These are phyloP conservation scores for Temnothorax nylanderi DNA, from an alignment of 1,140 invertebrate species.

Conservation along the genomic window DNA sequence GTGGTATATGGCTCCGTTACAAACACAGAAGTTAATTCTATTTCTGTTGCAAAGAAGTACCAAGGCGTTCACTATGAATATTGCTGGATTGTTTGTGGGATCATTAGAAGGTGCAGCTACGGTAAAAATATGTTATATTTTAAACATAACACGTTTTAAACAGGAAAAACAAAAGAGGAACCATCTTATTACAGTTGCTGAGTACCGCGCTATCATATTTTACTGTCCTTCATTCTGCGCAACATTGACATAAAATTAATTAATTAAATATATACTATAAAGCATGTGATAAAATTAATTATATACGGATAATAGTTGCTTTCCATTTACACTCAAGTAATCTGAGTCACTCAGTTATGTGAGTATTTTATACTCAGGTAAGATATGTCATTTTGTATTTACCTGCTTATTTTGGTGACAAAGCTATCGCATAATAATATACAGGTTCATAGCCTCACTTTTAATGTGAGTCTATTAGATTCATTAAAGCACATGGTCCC, in stretches of 20 bases:
- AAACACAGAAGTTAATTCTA: background rate
- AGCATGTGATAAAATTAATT: background rate
- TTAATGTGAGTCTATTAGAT: no score
- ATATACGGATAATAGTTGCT: background rate
- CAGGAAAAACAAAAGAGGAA: background rate
- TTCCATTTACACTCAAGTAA: no score
- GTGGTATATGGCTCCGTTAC: conserved; percentile 10
- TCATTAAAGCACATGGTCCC: no score
- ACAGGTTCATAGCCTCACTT: no score
- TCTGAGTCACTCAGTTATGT: no score
- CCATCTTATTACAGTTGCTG: conserved; percentile 12
- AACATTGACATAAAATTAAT: background rate
- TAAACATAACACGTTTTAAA: background rate
- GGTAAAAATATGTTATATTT: background rate
- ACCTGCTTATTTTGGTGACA: no score
- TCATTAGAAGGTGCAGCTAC: background rate
- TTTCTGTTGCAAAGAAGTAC: conserved; percentile 18
- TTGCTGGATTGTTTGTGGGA: conserved; percentile 13
- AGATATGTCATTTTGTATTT: no score
- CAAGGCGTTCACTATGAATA: background rate
- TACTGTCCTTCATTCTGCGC: background rate
- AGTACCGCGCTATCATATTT: conserved; percentile 4
- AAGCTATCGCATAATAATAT: no score
- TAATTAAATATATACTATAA: background rate
- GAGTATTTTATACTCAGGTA: no score